Evolutionary conservation across 2,113 vertebrate species (phyloP).

Genomic region (Ciconia stormi): DNA sequence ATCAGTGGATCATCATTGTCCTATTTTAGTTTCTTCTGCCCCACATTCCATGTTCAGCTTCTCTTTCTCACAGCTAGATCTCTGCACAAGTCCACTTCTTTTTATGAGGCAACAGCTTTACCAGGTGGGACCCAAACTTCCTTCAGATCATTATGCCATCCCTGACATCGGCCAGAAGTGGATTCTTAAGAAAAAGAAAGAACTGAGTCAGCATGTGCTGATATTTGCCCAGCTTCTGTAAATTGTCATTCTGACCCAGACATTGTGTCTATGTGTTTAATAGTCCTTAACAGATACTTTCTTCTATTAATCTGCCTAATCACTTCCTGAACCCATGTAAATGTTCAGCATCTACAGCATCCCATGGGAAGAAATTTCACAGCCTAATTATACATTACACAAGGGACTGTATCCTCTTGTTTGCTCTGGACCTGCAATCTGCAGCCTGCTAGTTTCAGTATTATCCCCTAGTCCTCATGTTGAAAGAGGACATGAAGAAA

Average conservation of each 20-base stretch:
- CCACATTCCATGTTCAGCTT: neutral
- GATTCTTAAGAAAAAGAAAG: neutral
- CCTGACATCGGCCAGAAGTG: neutral
- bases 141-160: neutral
- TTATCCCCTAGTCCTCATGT: neutral
- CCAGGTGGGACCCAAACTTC: neutral
- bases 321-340: neutral
- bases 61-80: neutral
- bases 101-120: neutral
- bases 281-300: neutral
- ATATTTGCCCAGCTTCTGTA: neutral
- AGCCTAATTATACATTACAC: neutral
- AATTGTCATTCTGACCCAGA: neutral
- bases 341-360: neutral
- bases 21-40: neutral
- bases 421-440: neutral
- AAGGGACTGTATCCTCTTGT: neutral
- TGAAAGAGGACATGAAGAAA: slow-evolving; percentile 1
- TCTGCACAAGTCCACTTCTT: neutral
- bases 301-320: neutral
- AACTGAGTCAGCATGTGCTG: neutral
- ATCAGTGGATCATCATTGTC: neutral
- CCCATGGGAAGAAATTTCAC: neutral
- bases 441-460: neutral
- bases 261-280: neutral